Evolutionary conservation across 2,113 vertebrate genomes (phyloP).

Genomic region (Archilochus colubris): DNA sequence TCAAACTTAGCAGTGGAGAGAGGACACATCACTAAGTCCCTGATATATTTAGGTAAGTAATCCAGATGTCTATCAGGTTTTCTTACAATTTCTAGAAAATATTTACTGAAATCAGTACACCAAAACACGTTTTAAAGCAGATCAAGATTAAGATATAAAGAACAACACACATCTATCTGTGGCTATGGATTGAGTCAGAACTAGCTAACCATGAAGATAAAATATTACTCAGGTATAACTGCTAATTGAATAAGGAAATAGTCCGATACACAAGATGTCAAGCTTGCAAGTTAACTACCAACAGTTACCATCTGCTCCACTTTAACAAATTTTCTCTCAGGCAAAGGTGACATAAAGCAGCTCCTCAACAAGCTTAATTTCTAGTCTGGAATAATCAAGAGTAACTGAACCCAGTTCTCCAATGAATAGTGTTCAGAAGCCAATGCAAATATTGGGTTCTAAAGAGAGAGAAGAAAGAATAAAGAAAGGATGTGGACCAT

Average conservation of each 20-base stretch:
- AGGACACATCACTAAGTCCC: background rate
- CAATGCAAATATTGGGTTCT: background rate
- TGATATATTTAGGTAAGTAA: constrained; percentile 22
- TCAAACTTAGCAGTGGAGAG: background rate
- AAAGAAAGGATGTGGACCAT: background rate
- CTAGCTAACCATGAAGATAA: background rate
- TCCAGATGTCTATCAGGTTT: background rate
- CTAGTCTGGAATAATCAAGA: constrained; percentile 6
- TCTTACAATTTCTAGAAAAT: constrained; percentile 13
- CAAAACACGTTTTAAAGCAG: background rate
- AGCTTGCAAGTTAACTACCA: background rate
- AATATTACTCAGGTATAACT: background rate
- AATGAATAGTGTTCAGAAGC: background rate
- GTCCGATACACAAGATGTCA: background rate
- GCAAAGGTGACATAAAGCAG: constrained; percentile 2
- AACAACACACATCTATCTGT: background rate
- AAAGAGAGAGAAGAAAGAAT: background rate
- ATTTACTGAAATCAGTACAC: background rate
- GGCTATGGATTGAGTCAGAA: background rate
- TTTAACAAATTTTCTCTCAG: constrained; percentile 19
- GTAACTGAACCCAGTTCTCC: background rate
- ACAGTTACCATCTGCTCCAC: background rate
- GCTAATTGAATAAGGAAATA: constrained; percentile 5
- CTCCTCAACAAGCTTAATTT: background rate
- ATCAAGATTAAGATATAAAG: background rate